Evolutionary conservation across 2,888 invertebrate genomes (phyloP), one percentile per base, ranked within the genome.

Genomic region (Amaurobius ferox): DNA sequence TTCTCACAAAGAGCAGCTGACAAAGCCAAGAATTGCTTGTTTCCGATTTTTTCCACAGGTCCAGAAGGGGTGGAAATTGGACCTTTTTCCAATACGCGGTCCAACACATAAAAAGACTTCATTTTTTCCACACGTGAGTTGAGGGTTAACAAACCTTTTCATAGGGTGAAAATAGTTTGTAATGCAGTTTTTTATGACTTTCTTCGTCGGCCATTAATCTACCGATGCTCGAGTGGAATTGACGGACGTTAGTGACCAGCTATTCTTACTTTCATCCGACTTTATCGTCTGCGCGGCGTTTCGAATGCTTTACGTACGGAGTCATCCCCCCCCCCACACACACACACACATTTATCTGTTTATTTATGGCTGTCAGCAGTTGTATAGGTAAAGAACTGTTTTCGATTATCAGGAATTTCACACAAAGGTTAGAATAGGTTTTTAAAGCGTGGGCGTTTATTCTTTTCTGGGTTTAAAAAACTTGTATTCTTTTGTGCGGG

Each of bases 141-240:
- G 66, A 66, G 83, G 83, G 83, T 85, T 85, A 85, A 85, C 76
- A 77, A 85, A 77, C 61, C 83, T 72, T 85, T 85, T 85, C 72
- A 77, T 74, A 55, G 66, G 76, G 55, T 76, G 77, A 77, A n/a
- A 85, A 85, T 66, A 77, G 83, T 85, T 85, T 85, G 77, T 85
- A 72, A 77, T 44, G 68, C 30, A 64, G 62, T 64, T 76, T 76
- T 70, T 66, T 70, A 62, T 19, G 62, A 44, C 64, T 66, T 70
- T 70, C 29, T 19, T 64, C 48, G 70, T 35, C 70, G 83, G 67
- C 72, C 83, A 85, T 85, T 78, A 77, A 85, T 85, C 62, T 67
- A 32, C 19, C 19, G 39, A 74, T 1, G 40, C 7, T 40, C 39
- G 64, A 77, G 83, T 85, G 77, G 26, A 23, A 30, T 48, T 85